Percentiles rank a stretch among this genome's conserved stretches.
These are phyloP conservation scores for Aphodius sticticus DNA, from an alignment of 2,888 invertebrate genomes.

Conservation along the genomic window DNA sequence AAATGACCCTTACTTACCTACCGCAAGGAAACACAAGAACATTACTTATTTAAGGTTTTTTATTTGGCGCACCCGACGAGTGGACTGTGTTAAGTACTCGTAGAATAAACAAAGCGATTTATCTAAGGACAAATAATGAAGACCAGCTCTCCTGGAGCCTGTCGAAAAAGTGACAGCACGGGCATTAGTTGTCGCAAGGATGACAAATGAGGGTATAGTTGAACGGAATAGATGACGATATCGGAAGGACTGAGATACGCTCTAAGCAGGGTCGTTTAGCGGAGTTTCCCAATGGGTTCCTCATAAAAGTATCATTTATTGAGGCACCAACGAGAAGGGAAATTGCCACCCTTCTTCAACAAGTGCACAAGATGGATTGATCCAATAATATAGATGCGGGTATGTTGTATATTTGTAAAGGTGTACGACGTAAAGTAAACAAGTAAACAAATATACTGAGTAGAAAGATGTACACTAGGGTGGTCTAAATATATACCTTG, in stretches of 20 bases:
- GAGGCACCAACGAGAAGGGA: background rate
- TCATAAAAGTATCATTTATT: background rate
- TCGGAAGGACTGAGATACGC: background rate
- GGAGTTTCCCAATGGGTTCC: background rate
- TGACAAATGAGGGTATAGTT: constrained; percentile 4
- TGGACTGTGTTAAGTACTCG: background rate
- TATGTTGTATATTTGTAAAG: no score
- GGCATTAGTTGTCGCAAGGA: background rate
- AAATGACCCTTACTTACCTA: no score
- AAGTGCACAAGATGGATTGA: background rate
- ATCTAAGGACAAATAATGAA: constrained; percentile 4
- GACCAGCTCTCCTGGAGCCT: background rate
- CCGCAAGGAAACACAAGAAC: no score
- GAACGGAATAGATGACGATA: background rate
- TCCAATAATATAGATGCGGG: background rate
- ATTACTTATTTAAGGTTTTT: no score
- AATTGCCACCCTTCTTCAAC: constrained; percentile 4
- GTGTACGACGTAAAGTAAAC: no score
- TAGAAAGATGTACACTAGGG: no score
- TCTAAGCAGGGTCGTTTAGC: background rate
- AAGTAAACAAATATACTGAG: no score
- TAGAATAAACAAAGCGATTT: background rate
- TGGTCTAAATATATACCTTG: no score
- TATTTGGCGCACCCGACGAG: background rate
- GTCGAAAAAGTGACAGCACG: background rate